These are phyloP conservation scores for Coronaproctus castanopsis DNA, from an alignment of 2,888 invertebrate genomes.

Conservation along the genomic window DNA sequence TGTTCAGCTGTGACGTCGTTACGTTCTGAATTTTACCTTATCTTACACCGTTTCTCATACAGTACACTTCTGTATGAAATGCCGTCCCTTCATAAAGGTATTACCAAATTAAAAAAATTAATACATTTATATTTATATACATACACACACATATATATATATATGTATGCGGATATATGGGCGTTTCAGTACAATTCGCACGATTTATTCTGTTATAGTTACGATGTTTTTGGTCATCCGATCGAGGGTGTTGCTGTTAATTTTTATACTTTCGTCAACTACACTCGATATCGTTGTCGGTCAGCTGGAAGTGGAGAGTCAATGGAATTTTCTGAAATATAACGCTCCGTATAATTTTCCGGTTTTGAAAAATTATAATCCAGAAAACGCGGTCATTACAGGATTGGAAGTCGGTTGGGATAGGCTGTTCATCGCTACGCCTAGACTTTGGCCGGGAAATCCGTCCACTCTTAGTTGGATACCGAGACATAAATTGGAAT, in stretches of 20 bases:
- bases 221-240: too few species aligned
- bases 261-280: slow-evolving; percentile 9
- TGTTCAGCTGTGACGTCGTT: too few species aligned
- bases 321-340: slow-evolving; percentile 47
- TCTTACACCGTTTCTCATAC: too few species aligned
- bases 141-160: too few species aligned
- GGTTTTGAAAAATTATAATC: slow-evolving; percentile 34
- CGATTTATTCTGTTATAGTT: too few species aligned
- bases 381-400: slow-evolving; percentile 54
- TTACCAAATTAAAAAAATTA: too few species aligned
- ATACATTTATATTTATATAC: too few species aligned
- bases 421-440: slow-evolving; percentile 51
- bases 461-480: slow-evolving; percentile 53
- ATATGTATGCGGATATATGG: too few species aligned
- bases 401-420: slow-evolving; percentile 53
- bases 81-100: too few species aligned
- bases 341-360: slow-evolving; percentile 42
- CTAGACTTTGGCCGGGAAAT: slow-evolving; percentile 51
- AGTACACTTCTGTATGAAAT: too few species aligned
- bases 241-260: slow-evolving; percentile 14
- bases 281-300: slow-evolving; percentile 20
- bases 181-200: too few species aligned
- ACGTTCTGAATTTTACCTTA: too few species aligned
- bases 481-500: slow-evolving; percentile 35
- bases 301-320: slow-evolving; percentile 40